Conservation (phyloP, 2,797 vertebrate genomes). For the Acrossocheilus fasciatus region DNA sequence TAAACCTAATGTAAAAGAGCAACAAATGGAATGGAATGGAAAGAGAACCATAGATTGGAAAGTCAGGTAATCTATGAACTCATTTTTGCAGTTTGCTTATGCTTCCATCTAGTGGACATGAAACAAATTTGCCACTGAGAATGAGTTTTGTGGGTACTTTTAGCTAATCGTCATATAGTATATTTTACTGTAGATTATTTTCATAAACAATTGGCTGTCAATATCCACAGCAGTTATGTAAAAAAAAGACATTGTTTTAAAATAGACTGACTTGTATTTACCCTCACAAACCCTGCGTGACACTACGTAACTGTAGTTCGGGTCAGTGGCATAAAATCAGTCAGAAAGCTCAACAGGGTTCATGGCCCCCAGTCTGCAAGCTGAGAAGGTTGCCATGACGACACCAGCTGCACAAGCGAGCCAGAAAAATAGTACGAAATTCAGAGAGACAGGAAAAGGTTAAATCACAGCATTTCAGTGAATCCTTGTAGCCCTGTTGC, state of each 20-base stretch:
- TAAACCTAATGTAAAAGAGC: not conserved
- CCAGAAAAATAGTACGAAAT: conserved; percentile 65
- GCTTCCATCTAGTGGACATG: conserved; percentile 57
- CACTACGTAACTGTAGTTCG: not conserved
- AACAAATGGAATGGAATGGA: not conserved
- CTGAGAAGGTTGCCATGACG: conserved; percentile 73
- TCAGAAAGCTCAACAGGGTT: conserved; percentile 63
- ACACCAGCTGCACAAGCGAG: conserved; percentile 62
- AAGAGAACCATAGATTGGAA: not conserved
- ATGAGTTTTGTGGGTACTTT: not conserved
- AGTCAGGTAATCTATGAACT: not conserved
- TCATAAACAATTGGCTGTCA: not conserved
- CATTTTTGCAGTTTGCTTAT: conserved; percentile 13
- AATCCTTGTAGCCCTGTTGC: not conserved
- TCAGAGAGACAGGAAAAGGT: not conserved
- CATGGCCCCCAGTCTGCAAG: conserved; percentile 62
- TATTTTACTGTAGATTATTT: not conserved
- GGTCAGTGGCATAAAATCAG: conserved; percentile 43
- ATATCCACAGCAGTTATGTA: not conserved
- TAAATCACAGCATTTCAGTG: not conserved
- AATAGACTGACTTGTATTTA: not conserved
- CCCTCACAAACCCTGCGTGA: not conserved
- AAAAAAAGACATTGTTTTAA: not conserved
- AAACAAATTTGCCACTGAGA: not conserved
- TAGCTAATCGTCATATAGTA: not conserved